Base-by-base conservation (phyloP, 2,888 invertebrate species). In the Agonopterix subpropinquella region DNA sequence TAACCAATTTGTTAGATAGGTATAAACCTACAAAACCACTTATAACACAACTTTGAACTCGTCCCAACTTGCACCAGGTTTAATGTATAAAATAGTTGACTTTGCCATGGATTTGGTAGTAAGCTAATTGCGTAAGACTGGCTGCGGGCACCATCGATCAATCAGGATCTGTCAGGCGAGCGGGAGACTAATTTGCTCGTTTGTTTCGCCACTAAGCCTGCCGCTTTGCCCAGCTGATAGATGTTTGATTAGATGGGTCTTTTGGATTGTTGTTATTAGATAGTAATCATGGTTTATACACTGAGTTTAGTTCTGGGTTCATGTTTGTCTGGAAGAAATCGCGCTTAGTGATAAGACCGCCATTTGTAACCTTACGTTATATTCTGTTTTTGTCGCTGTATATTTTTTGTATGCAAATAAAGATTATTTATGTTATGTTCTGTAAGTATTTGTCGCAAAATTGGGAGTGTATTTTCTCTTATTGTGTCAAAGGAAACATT, bases 141-240 rank as follows among this genome's bases (percentile, higher is more conserved):
- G 64, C 63, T 70, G 72, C 70, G 75, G 75, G 75, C 66, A 55
- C 65, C 53, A 82, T 85, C 83, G 73, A 87, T 87, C 88, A 86
- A 86, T 87, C 87, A 86, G 78, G 81, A 73, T 81, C 79, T 78
- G 84, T 80, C 80, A 61, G 67, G 61, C 64, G 61, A 70, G 67
- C 72, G 73, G 64, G 61, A 65, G 77, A 74, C 83, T 87, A 85
- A 87, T 86, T 85, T 81, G 79, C 80, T 76, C 84, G 82, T 85
- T 87, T 85, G 86, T 87, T 86, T 81, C 71, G 77, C 73, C 75
- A 67, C 73, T 79, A 80, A 85, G 77, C 81, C 73, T 61, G 59
- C 61, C 69, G 78, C 76, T 76, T 76, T 74, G 59, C 56, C 47
- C 47, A 53, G 36, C 47, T 52, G 51, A 73, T 73, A 70, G 66